A percentile compares a stretch with the other conserved stretches of the same genome.
Conservation (phyloP, 2,797 vertebrate genomes). For the Diglossa cyanea region DNA sequence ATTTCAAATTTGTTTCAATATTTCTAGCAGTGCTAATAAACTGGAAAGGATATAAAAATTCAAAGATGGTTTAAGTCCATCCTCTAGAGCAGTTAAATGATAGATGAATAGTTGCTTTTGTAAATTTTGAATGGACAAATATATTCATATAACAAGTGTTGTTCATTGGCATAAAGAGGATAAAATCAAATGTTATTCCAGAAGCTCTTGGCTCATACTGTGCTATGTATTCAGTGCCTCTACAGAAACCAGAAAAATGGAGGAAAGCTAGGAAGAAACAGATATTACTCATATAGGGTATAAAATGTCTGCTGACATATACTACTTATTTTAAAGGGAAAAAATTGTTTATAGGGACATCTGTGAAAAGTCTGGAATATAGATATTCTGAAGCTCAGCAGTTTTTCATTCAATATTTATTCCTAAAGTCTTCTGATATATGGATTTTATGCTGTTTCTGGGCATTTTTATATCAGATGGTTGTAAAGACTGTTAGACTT, state of each 20-base stretch:
- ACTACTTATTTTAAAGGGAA: neutral
- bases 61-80: neutral
- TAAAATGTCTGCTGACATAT: slow-evolving; percentile 24
- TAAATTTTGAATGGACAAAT: neutral
- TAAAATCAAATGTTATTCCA: neutral
- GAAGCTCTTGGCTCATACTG: neutral
- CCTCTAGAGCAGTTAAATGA: neutral
- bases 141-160: neutral
- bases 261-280: neutral
- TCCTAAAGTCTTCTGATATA: slow-evolving; percentile 31
- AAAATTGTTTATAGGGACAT: slow-evolving; percentile 13
- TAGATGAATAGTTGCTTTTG: neutral
- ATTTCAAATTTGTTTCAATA: neutral
- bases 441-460: slow-evolving; percentile 28
- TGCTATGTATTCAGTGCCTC: neutral
- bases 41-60: neutral
- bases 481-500: slow-evolving; percentile 56
- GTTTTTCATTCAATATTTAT: slow-evolving; percentile 58
- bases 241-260: neutral
- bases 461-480: slow-evolving; percentile 32
- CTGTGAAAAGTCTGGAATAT: neutral
- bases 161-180: neutral
- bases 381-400: slow-evolving; percentile 39
- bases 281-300: neutral
- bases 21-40: neutral